Evolutionary conservation across 2,888 invertebrate genomes (phyloP).

Genomic region (Lapara coniferarum): DNA sequence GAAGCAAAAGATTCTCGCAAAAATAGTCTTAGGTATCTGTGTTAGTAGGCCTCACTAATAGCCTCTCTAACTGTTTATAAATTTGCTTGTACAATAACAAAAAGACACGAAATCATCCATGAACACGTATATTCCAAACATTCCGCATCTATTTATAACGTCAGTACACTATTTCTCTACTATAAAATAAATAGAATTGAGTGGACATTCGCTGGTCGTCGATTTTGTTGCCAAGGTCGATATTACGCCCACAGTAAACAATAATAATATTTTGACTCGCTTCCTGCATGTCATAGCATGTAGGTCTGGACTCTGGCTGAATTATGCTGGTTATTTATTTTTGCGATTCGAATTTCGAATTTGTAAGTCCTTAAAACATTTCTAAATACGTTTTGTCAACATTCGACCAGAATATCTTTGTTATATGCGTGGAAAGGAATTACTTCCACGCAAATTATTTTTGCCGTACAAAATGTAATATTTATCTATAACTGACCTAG

Average conservation of each 20-base stretch:
- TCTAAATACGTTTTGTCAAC: neutral
- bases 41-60: slow-evolving; percentile 8
- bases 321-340: slow-evolving; percentile 1
- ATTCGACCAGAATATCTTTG: neutral
- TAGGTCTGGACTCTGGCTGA: slow-evolving; percentile 54
- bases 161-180: slow-evolving; percentile 21
- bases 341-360: neutral
- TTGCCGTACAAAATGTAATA: neutral
- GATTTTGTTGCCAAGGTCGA: slow-evolving; percentile 58
- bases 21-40: slow-evolving; percentile 1
- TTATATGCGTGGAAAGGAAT: too few relatives aligned
- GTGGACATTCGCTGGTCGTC: slow-evolving; percentile 63
- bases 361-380: neutral
- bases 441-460: too few relatives aligned
- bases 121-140: slow-evolving; percentile 22
- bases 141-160: slow-evolving; percentile 23
- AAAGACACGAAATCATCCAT: slow-evolving; percentile 28
- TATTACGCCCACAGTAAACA: slow-evolving; percentile 57
- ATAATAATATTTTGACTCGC: slow-evolving; percentile 63
- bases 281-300: slow-evolving; percentile 56
- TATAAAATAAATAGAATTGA: slow-evolving; percentile 50
- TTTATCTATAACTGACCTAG: slow-evolving; percentile 3
- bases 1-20: neutral
- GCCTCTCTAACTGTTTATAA: slow-evolving; percentile 15
- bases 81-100: slow-evolving; percentile 26